Conservation (phyloP, 2,888 invertebrate species). For the Aphidius colemani region DNA sequence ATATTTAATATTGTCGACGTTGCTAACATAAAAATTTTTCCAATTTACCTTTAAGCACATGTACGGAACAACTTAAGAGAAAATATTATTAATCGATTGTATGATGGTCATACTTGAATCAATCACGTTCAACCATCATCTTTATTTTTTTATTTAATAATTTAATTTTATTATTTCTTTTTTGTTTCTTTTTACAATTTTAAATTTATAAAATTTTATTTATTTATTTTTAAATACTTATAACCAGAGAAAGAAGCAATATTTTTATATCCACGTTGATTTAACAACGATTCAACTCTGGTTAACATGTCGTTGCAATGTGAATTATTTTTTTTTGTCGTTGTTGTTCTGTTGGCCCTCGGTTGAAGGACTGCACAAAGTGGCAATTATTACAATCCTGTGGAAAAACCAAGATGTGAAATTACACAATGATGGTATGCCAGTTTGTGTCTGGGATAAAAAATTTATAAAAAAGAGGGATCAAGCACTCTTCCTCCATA, state of each 20-base stretch:
- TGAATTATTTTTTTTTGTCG: conserved; percentile 34
- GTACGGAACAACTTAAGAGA: conserved; percentile 16
- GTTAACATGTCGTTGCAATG: background rate
- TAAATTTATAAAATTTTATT: too few relatives aligned
- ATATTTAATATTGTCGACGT: too few relatives aligned
- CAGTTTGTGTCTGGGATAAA: conserved; percentile 10
- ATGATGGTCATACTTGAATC: conserved; percentile 7
- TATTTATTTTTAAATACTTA: too few relatives aligned
- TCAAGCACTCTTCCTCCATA: too few relatives aligned
- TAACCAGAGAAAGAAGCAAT: too few relatives aligned
- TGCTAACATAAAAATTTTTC: background rate
- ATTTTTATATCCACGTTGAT: too few relatives aligned
- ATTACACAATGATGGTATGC: conserved; percentile 44
- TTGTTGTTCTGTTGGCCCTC: conserved; percentile 25
- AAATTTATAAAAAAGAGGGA: too few relatives aligned
- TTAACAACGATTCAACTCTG: too few relatives aligned
- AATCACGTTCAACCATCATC: conserved; percentile 7
- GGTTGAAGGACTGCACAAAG: conserved; percentile 23
- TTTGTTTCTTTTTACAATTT: background rate
- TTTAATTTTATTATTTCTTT: conserved; percentile 1
- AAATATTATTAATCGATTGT: conserved; percentile 23
- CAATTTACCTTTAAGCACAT: background rate
- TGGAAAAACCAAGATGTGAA: conserved; percentile 44
- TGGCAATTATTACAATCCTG: conserved; percentile 40
- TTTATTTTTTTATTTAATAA: background rate